phyloP scores from a whole-genome alignment of 1,140 invertebrate species.

The Samia ricini region DNA sequence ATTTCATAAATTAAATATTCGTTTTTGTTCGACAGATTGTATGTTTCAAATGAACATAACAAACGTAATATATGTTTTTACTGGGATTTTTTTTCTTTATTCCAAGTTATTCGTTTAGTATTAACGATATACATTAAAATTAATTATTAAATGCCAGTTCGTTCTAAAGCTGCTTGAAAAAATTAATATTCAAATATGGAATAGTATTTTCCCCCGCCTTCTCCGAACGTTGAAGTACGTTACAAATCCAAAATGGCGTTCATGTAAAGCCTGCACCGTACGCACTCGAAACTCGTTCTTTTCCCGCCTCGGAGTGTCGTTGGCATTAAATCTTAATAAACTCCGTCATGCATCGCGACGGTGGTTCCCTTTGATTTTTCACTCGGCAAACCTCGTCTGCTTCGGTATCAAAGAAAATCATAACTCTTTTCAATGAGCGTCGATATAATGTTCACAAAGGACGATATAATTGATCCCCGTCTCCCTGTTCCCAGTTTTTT shows the following conservation, averaged over 20 bases:
- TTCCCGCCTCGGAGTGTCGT: conserved; percentile 74
- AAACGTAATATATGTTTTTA: too few relatives aligned
- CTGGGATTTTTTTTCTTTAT: too few relatives aligned
- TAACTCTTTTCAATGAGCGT: conserved; percentile 76
- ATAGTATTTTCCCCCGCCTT: neutral
- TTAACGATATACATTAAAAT: too few relatives aligned
- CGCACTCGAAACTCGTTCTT: conserved; percentile 74
- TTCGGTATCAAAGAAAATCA: conserved; percentile 74
- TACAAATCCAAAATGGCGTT: conserved; percentile 62
- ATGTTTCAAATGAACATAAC: too few relatives aligned
- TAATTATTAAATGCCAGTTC: too few relatives aligned
- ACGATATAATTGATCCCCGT: conserved; percentile 69
- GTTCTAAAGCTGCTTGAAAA: neutral
- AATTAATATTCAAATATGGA: neutral
- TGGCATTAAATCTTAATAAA: conserved; percentile 77
- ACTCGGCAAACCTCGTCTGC: conserved; percentile 74
- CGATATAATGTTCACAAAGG: conserved; percentile 74
- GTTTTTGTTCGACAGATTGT: too few relatives aligned
- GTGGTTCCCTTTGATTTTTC: conserved; percentile 73
- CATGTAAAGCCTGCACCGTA: conserved; percentile 71
- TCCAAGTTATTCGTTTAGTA: too few relatives aligned
- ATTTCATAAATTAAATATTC: too few relatives aligned
- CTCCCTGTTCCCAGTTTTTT: conserved; percentile 40
- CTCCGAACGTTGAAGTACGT: neutral
- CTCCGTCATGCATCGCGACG: conserved; percentile 70